These are phyloP conservation scores for Delia radicum DNA, from an alignment of 1,140 invertebrate genomes.

Conservation along the genomic window DNA sequence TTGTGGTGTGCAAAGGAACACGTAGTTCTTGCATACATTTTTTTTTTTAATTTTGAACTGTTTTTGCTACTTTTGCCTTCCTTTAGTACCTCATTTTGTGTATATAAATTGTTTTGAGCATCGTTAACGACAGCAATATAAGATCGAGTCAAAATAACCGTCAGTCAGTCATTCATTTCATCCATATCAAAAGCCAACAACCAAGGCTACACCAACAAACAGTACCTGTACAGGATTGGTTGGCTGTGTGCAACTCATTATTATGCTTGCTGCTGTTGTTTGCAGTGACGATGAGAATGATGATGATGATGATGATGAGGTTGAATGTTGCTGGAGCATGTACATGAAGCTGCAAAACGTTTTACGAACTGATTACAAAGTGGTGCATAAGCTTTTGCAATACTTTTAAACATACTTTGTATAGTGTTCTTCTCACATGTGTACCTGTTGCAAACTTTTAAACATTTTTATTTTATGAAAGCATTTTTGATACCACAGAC, in stretches of 20 bases:
- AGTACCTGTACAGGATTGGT: no score
- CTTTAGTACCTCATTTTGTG: neutral
- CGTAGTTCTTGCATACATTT: neutral
- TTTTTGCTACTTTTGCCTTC: neutral
- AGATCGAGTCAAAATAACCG: slow-evolving; percentile 9
- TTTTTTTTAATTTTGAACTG: neutral
- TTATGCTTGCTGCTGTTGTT: neutral
- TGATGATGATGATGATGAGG: neutral
- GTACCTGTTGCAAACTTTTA: slow-evolving; percentile 10
- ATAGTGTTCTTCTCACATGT: neutral
- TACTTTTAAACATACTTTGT: neutral
- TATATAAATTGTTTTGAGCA: slow-evolving; percentile 17
- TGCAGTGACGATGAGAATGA: no score
- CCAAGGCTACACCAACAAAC: neutral
- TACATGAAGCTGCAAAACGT: neutral
- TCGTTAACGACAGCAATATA: slow-evolving; percentile 19
- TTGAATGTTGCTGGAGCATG: neutral
- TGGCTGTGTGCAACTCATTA: slow-evolving; percentile 3
- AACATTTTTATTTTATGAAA: neutral
- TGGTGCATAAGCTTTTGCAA: neutral
- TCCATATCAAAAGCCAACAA: neutral
- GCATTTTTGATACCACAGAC: slow-evolving; percentile 1
- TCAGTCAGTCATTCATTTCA: neutral
- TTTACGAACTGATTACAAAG: slow-evolving; percentile 18
- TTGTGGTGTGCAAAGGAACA: neutral